Evolutionary conservation across 2,888 invertebrate genomes (phyloP).

Genomic region (Lochmaea capreae): DNA sequence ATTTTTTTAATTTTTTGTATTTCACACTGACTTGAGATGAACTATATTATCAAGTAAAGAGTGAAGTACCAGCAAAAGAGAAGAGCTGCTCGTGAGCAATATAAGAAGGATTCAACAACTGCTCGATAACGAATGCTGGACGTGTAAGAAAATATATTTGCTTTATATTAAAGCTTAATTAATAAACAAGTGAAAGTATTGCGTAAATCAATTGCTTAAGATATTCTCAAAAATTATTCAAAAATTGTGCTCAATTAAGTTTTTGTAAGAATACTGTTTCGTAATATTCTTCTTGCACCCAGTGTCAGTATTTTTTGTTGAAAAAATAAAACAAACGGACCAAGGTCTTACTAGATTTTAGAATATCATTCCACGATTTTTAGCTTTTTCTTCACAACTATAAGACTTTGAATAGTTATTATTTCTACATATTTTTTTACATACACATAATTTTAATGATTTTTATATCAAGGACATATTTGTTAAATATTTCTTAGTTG

Average conservation of each 20-base stretch:
- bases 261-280: not conserved
- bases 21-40: too few species aligned
- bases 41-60: too few species aligned
- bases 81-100: too few species aligned
- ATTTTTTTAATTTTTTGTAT: too few species aligned
- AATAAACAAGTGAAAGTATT: too few species aligned
- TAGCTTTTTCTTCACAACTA: conserved; percentile 61
- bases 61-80: too few species aligned
- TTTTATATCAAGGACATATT: conserved; percentile 63
- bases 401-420: conserved; percentile 64
- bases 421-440: conserved; percentile 66
- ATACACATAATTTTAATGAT: conserved; percentile 62
- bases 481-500: conserved; percentile 66
- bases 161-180: too few species aligned
- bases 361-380: conserved; percentile 63
- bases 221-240: not conserved
- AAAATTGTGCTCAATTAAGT: not conserved
- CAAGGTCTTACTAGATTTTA: conserved; percentile 61
- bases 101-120: too few species aligned
- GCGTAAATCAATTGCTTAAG: not conserved
- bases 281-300: conserved; percentile 46
- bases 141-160: too few species aligned
- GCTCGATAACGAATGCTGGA: too few species aligned
- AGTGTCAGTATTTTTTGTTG: conserved; percentile 62
- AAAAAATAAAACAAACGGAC: conserved; percentile 57